Evolutionary conservation across 2,113 vertebrate genomes (phyloP), one percentile per base, ranked within the genome.

Genomic region (Grammomys surdaster): DNA sequence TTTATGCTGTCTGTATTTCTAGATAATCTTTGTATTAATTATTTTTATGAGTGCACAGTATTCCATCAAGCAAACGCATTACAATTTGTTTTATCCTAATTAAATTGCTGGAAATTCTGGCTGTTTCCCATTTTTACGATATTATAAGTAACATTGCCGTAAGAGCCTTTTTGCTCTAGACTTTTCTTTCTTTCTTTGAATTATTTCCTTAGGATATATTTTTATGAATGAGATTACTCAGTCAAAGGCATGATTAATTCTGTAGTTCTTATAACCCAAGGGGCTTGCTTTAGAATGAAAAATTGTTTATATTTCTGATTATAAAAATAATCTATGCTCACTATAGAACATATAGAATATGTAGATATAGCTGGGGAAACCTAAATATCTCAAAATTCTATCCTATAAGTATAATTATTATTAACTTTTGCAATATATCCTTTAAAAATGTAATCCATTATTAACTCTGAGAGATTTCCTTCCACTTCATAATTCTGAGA

Each of bases 71-170:
- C 43, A 94, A 97, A 94, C 60, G 89, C n/a, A 95, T 94, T 97
- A 93, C 75, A 95, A 96, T 93, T 97, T 96, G n/a, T 73, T 96
- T 97, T 96, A 96, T 93, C 78, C 69, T 93, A 96, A 97, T 97
- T 93, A 93, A 97, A 94, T 94, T 95, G 67, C 89, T 95, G 43
- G 63, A 22, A 92, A 94, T 92, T 82, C 92, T 96, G 72, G 56
- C 95, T 88, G 81, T 85, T 97, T 96, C 89, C 63, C 89, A 88
- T 96, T 95, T 95, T 96, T 95, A 86, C 77, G 90, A 63, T 95
- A 76, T 89, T 89, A 54, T 87, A 82, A 95, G 75, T 75, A 89
- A 95, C 65, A 81, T 56, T 95, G 69, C 82, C 89, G 46, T 92
- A 86, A 96, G 95, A 78, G 5, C 48, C 36, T 95, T 96, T 92